Conservation (phyloP, 1,140 invertebrate species). For the Bombus confusus region DNA sequence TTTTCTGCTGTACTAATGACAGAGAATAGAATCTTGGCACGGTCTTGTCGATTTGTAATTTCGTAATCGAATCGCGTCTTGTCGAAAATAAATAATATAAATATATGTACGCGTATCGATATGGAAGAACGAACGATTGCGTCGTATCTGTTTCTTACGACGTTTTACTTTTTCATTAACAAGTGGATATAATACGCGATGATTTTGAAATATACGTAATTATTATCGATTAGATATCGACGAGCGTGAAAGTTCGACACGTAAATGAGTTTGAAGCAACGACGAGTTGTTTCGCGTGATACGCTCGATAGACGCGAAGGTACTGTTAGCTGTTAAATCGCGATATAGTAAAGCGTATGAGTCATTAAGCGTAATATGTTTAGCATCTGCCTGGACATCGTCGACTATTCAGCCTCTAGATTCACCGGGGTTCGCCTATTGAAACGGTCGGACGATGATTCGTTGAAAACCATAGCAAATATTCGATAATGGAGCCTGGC, state of each 20-base stretch:
- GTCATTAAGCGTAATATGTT: conserved; percentile 7
- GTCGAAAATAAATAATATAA: too few relatives aligned
- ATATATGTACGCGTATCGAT: not conserved
- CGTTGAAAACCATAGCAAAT: conserved; percentile 16
- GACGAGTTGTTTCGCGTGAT: not conserved
- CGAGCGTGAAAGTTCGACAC: conserved; percentile 14
- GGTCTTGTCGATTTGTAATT: not conserved
- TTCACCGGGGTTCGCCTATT: not conserved
- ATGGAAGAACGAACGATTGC: not conserved
- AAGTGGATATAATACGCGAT: not conserved
- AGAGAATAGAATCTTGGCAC: not conserved
- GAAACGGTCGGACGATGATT: not conserved
- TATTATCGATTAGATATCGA: conserved; percentile 13
- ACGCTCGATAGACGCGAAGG: not conserved
- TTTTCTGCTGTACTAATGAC: not conserved
- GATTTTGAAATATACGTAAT: not conserved
- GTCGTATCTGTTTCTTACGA: not conserved
- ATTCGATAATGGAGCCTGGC: conserved; percentile 1
- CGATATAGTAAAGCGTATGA: conserved; percentile 5
- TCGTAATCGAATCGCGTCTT: not conserved
- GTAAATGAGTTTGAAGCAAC: conserved; percentile 26
- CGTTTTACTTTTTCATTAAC: not conserved
- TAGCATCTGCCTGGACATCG: conserved; percentile 5
- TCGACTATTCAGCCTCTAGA: not conserved
- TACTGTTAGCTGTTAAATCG: conserved; percentile 20